Base-by-base conservation (phyloP, 2,888 invertebrate species). In the Dynastes grantii region DNA sequence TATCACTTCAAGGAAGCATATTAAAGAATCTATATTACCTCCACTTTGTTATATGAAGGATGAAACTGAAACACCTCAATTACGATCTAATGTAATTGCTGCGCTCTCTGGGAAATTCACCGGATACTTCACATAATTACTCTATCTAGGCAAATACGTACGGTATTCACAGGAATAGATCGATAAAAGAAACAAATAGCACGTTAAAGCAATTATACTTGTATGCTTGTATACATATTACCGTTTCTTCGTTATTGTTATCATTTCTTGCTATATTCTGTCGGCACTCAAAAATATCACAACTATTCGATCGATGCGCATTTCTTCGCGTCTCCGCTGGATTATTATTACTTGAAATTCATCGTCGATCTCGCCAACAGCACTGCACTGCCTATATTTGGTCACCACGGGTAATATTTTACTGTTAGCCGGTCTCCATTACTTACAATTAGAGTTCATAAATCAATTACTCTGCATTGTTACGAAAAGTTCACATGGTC, bases 291-390 rank as follows among this genome's bases (percentile, higher is more conserved):
- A 63, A 13, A 32, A 63, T 29, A 63, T 63, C 32, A 9, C 29
- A 32, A 32, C 63, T 27, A 32, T 63, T 5, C 29, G 29, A 68
- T 1, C 68, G 22, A 68, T 13, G 51, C 11, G 51, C 51, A 68
- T 51, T 68, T 68, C 29, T 51, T 16, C 73, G 51, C 73, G 40
- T 73, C 37, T 5, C 9, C 13, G 45, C 32, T 40, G 37, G 37
- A 58, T 73, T 73, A 70, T 55, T 71, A 75, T 40, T 68, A 61
- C 73, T 75, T 75, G 61, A 61, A 40, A 61, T 75, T 75, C 61
- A 75, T n/a, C 58, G 40, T 5, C 58, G 40, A n/a, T 58, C 40
- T 75, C 22, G 45, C 27, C 55, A 55, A 27, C 37, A 37, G 37
- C 68, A 2, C 53, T 9, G 16, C 45, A 45, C 16, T 8, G 65